Evolutionary conservation across 30 jellyfish, hydroid and myxozoan species (phyloP).

Genomic region (Cassiopea xamachana): DNA sequence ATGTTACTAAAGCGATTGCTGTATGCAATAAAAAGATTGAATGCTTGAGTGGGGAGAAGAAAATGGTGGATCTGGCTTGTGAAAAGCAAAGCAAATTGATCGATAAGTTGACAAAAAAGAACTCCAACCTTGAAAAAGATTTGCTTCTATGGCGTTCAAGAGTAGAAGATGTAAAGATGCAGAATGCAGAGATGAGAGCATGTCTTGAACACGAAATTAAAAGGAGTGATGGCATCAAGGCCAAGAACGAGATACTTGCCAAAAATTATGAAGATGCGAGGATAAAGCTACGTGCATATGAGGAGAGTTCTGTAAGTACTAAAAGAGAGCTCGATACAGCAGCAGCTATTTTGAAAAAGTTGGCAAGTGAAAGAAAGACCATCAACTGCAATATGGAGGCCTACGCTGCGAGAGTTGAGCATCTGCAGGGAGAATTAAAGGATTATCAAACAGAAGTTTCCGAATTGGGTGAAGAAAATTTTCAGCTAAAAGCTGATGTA

Average conservation of each 20-base stretch:
- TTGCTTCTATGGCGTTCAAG: not conserved
- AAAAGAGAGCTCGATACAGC: not conserved
- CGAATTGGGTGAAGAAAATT: not conserved
- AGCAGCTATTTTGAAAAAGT: not conserved
- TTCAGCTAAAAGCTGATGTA: not conserved
- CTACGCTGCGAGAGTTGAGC: not conserved
- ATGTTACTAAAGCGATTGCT: not conserved
- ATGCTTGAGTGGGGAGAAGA: constrained; percentile 6
- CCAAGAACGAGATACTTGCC: not conserved
- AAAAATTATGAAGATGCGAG: not conserved
- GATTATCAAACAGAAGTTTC: not conserved
- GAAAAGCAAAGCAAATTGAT: not conserved
- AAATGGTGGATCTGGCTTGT: not conserved
- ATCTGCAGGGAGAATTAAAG: not conserved
- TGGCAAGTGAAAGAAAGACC: not conserved
- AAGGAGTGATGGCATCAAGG: not conserved
- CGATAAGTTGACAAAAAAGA: not conserved
- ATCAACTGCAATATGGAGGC: not conserved
- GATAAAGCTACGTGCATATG: not conserved
- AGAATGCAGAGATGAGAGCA: not conserved
- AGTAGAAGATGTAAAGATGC: not conserved
- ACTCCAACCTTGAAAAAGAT: not conserved
- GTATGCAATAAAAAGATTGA: not conserved
- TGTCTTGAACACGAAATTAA: not conserved
- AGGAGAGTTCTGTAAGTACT: not conserved